Evolutionary conservation across 2,888 invertebrate species (phyloP).

Genomic region (Dendrolimus houi): DNA sequence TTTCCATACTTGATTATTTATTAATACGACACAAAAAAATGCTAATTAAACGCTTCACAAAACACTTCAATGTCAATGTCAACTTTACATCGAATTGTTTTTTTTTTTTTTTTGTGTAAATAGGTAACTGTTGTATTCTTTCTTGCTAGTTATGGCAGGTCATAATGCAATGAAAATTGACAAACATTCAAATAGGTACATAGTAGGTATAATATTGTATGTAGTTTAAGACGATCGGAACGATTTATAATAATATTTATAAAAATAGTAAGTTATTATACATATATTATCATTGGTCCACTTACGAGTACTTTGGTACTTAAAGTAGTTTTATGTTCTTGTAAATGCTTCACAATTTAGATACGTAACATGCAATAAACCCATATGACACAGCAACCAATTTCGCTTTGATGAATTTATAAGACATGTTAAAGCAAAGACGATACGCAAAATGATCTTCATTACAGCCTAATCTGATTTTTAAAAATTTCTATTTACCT

Average conservation of each 20-base stretch:
- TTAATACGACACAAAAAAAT: too few relatives aligned
- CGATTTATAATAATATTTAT: constrained; percentile 5
- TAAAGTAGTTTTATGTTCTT: constrained; percentile 24
- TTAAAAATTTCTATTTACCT: too few relatives aligned
- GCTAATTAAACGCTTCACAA: too few relatives aligned
- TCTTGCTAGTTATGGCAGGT: too few relatives aligned
- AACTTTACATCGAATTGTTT: too few relatives aligned
- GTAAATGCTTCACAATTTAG: constrained; percentile 27
- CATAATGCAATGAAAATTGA: too few relatives aligned
- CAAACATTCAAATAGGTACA: too few relatives aligned
- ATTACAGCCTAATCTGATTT: constrained; percentile 2
- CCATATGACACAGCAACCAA: constrained; percentile 29
- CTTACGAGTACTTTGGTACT: constrained; percentile 21
- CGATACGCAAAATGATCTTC: constrained; percentile 24
- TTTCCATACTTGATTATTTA: too few relatives aligned
- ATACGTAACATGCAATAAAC: constrained; percentile 37
- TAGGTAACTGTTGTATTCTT: too few relatives aligned
- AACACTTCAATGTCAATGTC: too few relatives aligned
- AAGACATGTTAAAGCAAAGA: constrained; percentile 23
- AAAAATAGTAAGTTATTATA: constrained; percentile 3
- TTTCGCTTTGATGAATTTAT: constrained; percentile 29
- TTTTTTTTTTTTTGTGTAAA: too few relatives aligned
- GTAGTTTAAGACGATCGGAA: not conserved
- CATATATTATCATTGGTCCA: constrained; percentile 13
- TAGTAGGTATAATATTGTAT: too few relatives aligned